Evolutionary conservation across 2,113 vertebrate genomes (phyloP).

Genomic region (Copsychus sechellarum): DNA sequence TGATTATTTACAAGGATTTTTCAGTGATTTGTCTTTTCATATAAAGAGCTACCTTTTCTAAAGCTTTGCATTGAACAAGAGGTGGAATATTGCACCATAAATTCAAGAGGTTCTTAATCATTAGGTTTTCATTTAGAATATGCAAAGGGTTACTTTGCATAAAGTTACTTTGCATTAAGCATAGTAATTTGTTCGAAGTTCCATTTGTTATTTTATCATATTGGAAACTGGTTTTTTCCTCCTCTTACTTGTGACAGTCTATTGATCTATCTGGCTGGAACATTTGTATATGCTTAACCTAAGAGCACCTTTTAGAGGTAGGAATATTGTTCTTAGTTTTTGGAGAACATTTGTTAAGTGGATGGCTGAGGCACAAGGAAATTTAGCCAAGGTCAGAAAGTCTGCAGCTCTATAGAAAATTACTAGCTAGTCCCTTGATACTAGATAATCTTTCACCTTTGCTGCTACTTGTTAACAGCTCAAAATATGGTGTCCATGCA

Average conservation of each 20-base stretch:
- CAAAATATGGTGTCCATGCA: background rate
- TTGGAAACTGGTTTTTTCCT: background rate
- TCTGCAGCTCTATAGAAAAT: background rate
- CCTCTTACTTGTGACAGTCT: background rate
- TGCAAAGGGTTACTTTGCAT: background rate
- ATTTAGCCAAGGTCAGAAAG: background rate
- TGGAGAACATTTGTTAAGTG: background rate
- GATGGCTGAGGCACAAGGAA: background rate
- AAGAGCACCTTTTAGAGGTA: background rate
- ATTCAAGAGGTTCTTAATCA: background rate
- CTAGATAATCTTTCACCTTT: constrained; percentile 17
- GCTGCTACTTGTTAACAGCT: constrained; percentile 26
- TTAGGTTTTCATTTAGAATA: background rate
- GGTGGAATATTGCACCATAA: background rate
- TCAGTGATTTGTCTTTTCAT: background rate
- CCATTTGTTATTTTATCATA: background rate
- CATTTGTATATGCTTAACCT: background rate
- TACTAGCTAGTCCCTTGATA: background rate
- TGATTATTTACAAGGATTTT: background rate
- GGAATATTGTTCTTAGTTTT: background rate
- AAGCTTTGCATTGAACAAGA: background rate
- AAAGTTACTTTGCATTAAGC: background rate
- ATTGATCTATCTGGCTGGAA: background rate
- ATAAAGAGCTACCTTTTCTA: background rate
- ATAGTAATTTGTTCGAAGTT: background rate